Evolutionary conservation across 2,113 vertebrate genomes (phyloP).

Genomic region (Neolamprologus caudopunctatus): DNA sequence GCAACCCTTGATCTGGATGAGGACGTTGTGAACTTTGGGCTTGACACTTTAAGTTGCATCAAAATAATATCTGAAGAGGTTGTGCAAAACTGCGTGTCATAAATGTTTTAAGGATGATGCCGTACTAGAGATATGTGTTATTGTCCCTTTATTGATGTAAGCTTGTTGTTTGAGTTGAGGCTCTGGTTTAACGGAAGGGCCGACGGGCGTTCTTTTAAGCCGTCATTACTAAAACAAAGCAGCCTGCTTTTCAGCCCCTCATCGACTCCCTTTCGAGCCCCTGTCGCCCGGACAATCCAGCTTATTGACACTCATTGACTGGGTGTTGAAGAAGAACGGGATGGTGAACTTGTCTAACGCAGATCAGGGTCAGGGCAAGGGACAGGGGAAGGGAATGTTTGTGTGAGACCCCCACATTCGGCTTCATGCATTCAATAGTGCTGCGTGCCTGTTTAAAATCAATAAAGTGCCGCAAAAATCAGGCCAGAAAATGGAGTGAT

Average conservation of each 20-base stretch:
- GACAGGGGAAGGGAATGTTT: conserved; percentile 6
- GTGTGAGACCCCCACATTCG: conserved; percentile 16
- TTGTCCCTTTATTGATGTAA: conserved; percentile 34
- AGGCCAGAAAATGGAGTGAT: conserved; percentile 40
- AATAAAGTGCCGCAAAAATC: conserved; percentile 42
- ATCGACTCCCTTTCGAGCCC: conserved; percentile 65
- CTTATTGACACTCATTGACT: conserved; percentile 71
- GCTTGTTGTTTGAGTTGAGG: conserved; percentile 54
- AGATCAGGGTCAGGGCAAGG: conserved; percentile 64
- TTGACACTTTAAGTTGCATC: neutral
- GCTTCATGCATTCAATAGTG: conserved; percentile 42
- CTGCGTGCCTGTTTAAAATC: conserved; percentile 37
- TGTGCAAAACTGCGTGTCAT: neutral
- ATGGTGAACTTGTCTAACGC: conserved; percentile 67
- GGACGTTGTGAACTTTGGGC: neutral
- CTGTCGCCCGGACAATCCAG: conserved; percentile 55
- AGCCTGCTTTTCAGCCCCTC: conserved; percentile 65
- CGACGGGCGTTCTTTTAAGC: conserved; percentile 58
- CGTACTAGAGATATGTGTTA: neutral
- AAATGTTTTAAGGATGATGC: neutral
- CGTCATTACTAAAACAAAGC: conserved; percentile 78
- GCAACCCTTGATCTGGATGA: neutral
- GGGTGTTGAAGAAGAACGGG: conserved; percentile 59
- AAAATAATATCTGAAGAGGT: neutral
- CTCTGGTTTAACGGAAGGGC: conserved; percentile 32